Base-by-base conservation (phyloP, 1,140 invertebrate species). In the Dendrolimus kikuchii region DNA sequence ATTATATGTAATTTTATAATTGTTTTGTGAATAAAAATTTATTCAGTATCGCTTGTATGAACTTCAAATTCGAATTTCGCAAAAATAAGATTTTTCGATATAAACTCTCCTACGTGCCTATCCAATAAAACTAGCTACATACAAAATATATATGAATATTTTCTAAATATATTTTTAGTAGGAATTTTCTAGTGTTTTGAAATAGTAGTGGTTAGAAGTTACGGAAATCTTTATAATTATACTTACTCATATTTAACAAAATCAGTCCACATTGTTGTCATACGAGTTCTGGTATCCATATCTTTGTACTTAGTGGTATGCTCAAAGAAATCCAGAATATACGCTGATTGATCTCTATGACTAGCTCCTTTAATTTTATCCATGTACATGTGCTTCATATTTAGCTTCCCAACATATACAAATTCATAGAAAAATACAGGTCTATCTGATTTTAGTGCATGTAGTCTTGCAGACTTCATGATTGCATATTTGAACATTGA, bases 221-320 rank as follows among this genome's bases (percentile, higher is more conserved):
- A 23, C 3, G 23, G 3, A 23, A 23, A 23, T 23, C 23, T 8
- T 38, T 6, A 7, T 48, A 38, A 7, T 47, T 40, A 46, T 50
- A 72, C 78, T 73, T 72, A 86, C 82, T 62, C 74, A 57, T 74
- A 81, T 62, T 73, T 80, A 4, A 71, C 66, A 57, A 81, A 86
- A 60, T 86, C 79, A 2, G 73, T 60, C 82, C 82, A 86, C 82
- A 86, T 83, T 5, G 52, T 55, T 0, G 76, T 82, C 70, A 86
- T 64, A 4, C 77, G 62, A 38, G 84, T 74, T 55, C 82, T 71
- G 4, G 66, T 77, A 51, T 77, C 71, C 37, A 84, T 56, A 59
- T 86, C 82, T 38, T 62, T 68, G 39, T 61, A 60, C 40, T 52
- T 70, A 40, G 62, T 71, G 7, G 81, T 77, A 36, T 47, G 72